These are phyloP conservation scores for Orcinus orca DNA, from an alignment of 2,113 vertebrate species.

Conservation along the genomic window DNA sequence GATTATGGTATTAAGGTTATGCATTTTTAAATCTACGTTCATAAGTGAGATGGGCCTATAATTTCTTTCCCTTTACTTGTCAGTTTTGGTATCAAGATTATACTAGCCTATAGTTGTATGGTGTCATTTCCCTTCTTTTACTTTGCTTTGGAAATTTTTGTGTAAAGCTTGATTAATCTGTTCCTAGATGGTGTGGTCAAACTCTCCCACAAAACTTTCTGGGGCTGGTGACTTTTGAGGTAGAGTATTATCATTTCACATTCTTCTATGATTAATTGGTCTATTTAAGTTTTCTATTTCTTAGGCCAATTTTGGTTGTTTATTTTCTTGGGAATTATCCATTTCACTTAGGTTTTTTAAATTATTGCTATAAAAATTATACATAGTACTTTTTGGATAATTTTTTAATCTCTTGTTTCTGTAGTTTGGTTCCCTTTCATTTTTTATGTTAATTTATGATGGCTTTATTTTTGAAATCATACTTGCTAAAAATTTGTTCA, in stretches of 20 bases:
- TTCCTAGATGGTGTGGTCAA: neutral
- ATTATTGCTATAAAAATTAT: neutral
- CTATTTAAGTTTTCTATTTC: neutral
- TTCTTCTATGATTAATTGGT: neutral
- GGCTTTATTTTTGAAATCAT: neutral
- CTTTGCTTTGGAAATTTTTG: neutral
- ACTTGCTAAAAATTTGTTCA: neutral
- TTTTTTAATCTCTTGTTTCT: neutral
- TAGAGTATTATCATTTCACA: constrained; percentile 9
- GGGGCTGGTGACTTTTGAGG: neutral
- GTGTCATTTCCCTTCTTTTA: neutral
- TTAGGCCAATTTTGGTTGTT: neutral
- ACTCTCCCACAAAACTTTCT: neutral
- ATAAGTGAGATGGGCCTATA: neutral
- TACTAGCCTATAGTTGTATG: neutral
- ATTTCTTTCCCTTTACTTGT: neutral
- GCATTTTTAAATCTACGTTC: neutral
- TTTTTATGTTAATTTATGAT: neutral
- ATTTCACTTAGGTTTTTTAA: neutral
- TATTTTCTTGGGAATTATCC: neutral
- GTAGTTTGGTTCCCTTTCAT: neutral
- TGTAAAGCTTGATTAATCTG: neutral
- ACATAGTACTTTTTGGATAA: neutral
- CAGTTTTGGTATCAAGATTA: neutral
- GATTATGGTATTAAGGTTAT: neutral